Evolutionary conservation across 2,113 vertebrate genomes (phyloP).

Genomic region (Ciconia maguari): DNA sequence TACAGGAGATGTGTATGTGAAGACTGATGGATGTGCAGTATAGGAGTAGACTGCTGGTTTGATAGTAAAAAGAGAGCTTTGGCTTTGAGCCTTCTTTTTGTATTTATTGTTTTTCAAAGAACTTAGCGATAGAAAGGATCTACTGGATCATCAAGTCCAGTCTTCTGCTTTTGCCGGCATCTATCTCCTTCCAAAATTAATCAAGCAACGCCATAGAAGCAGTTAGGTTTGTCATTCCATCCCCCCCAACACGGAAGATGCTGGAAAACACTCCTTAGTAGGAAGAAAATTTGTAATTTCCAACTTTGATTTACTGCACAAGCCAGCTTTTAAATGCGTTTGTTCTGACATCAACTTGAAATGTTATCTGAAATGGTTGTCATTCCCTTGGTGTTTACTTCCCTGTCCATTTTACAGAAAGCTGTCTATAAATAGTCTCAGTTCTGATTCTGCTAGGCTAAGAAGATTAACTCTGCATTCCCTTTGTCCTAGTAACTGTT

Average conservation of each 20-base stretch:
- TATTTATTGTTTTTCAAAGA: not conserved
- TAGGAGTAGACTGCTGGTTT: not conserved
- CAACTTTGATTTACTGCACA: not conserved
- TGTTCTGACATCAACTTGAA: not conserved
- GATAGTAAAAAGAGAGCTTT: not conserved
- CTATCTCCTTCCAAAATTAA: not conserved
- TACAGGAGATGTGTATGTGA: not conserved
- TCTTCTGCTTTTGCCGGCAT: not conserved
- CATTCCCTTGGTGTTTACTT: constrained; percentile 4
- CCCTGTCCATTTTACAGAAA: not conserved
- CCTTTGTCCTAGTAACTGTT: constrained; percentile 15
- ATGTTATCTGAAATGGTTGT: not conserved
- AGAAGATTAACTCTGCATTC: constrained; percentile 30
- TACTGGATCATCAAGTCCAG: not conserved
- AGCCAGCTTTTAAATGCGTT: not conserved
- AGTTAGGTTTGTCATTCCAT: not conserved
- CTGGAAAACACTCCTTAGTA: not conserved
- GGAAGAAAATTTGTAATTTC: not conserved
- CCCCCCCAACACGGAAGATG: not conserved
- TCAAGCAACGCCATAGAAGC: not conserved
- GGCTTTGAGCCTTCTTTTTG: not conserved
- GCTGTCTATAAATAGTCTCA: constrained; percentile 27
- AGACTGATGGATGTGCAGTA: not conserved
- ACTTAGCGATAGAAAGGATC: not conserved
- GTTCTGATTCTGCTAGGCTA: not conserved